Base-by-base conservation (phyloP, 2,888 invertebrate genomes). In the Frankliniella fusca region DNA sequence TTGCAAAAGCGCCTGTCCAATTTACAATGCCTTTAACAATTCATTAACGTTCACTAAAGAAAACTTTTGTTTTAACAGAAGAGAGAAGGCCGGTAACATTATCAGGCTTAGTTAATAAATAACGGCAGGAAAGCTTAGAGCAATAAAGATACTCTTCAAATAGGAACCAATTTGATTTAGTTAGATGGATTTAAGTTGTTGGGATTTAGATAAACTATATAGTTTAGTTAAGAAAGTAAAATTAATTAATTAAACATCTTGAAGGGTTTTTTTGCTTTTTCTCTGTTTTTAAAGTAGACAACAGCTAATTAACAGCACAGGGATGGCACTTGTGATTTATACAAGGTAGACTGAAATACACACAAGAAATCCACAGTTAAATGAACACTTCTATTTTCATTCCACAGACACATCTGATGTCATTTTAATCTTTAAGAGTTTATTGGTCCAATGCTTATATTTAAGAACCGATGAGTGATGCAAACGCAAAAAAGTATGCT, bases 101-200 rank as follows among this genome's bases (percentile, higher is more conserved):
- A 23, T 76, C 70, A 76, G 70, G 70, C 70, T 76, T 76, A 76
- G 27, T 76, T 76, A 76, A 23, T 27, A 76, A 27, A 76, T 76
- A 76, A 27, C 70, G 27, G 70, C 70, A 76, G 27, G 70, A 76
- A 76, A 76, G 70, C 70, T n/a, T 76, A 76, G 70, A 76, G 70
- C 70, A 76, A 76, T 76, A 76, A 76, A 76, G 3, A 23, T 76
- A 76, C 12, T 76, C 27, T 76, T 27, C 27, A 27, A 27, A 27
- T 27, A 76, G 12, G 23, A 76, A 76, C 38, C 70, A 76, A 76
- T 76, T 54, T 23, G 27, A 27, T 76, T 76, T 27, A 76, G 70
- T 76, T 27, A 76, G 27, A 76, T 27, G 23, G 70, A 27, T 23
- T 54, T 76, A 76, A 27, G 70, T 76, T 27, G 70, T 23, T 27